Percentiles rank a stretch among this genome's conserved stretches.
Evolutionary conservation across 2,888 invertebrate species (phyloP).

Genomic region (Punctoribates punctum): DNA sequence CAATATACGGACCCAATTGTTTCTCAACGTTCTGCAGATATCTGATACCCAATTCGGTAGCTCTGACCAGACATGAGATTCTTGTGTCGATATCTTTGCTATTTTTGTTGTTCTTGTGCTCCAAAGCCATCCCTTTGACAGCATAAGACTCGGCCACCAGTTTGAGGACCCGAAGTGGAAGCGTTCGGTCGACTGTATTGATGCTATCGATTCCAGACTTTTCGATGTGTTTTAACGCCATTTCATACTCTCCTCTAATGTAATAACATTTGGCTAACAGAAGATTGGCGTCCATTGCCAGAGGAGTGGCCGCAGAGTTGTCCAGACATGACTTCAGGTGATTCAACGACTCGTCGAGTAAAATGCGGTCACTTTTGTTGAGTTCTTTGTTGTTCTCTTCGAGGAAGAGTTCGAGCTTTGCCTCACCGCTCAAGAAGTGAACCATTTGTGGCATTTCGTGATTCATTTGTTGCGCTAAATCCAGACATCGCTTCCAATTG

Average conservation of each 20-base stretch:
- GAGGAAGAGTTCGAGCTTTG: conserved; percentile 78
- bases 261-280: conserved; percentile 85
- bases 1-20: conserved; percentile 48
- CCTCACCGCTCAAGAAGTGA: conserved; percentile 64
- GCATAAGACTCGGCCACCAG: conserved; percentile 96
- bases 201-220: conserved; percentile 77
- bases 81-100: not conserved
- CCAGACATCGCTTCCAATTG: conserved; percentile 85
- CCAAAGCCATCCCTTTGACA: conserved; percentile 69
- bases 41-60: conserved; percentile 82
- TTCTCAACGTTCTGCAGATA: conserved; percentile 84
- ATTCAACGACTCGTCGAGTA: conserved; percentile 64
- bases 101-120: conserved; percentile 51
- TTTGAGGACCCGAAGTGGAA: conserved; percentile 82
- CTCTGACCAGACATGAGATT: conserved; percentile 76
- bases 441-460: conserved; percentile 43
- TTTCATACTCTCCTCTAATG: conserved; percentile 79
- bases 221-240: conserved; percentile 74
- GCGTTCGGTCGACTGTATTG: conserved; percentile 67
- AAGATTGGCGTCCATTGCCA: conserved; percentile 71
- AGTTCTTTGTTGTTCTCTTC: conserved; percentile 66
- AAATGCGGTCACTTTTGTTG: conserved; percentile 65
- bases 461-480: conserved; percentile 68
- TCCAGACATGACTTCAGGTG: conserved; percentile 54
- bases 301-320: conserved; percentile 55